These are phyloP conservation scores for Panulirus ornatus DNA, from an alignment of 1,140 invertebrate species.

Conservation along the genomic window DNA sequence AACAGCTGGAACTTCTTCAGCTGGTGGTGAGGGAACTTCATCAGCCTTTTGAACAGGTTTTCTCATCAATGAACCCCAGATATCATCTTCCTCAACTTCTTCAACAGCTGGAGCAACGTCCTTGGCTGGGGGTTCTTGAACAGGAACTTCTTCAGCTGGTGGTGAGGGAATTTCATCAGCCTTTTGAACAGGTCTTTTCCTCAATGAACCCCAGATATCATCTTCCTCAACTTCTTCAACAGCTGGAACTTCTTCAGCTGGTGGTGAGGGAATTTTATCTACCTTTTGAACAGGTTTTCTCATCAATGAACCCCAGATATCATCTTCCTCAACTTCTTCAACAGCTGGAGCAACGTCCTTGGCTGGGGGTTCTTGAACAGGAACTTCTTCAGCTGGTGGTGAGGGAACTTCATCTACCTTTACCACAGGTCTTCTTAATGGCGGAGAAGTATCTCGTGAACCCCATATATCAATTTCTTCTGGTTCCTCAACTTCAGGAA, in stretches of 20 bases:
- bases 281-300: not conserved
- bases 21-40: too few species aligned
- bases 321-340: not conserved
- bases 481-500: not conserved
- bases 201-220: slow-evolving; percentile 19
- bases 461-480: not conserved
- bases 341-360: too few species aligned
- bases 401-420: not conserved
- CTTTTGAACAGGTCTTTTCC: not conserved
- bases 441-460: too few species aligned
- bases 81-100: not conserved
- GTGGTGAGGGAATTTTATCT: not conserved
- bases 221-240: not conserved
- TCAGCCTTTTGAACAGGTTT: too few species aligned
- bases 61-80: too few species aligned
- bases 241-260: not conserved
- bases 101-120: not conserved
- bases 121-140: not conserved
- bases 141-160: not conserved
- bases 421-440: not conserved
- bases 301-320: not conserved
- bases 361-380: too few species aligned
- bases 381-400: not conserved
- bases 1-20: too few species aligned
- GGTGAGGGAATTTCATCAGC: not conserved